Conservation (phyloP, 2,888 invertebrate genomes). For the Monopis laevigella region DNA sequence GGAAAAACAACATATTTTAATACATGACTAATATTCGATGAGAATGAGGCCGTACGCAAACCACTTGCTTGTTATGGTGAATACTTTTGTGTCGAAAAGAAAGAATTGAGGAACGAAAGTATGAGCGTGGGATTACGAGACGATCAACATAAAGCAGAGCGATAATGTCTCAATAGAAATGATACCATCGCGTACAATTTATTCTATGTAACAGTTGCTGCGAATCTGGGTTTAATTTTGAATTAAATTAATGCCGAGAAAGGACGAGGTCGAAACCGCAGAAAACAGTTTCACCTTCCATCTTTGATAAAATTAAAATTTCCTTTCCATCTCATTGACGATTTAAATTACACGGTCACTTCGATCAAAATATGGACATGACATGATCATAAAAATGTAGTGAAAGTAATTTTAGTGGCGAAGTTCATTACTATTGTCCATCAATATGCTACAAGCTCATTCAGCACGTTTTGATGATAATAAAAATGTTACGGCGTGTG, state of each 20-base stretch:
- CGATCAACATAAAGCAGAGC: conserved; percentile 29
- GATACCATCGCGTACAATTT: conserved; percentile 23
- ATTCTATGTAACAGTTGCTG: neutral
- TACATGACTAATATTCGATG: neutral
- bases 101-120: conserved; percentile 34
- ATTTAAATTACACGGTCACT: conserved; percentile 2
- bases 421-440: conserved; percentile 17
- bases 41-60: conserved; percentile 22
- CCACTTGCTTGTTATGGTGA: conserved; percentile 37
- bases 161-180: conserved; percentile 22
- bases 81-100: conserved; percentile 24
- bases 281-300: neutral
- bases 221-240: neutral
- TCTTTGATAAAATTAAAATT: neutral
- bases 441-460: conserved; percentile 15
- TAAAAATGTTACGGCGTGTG: neutral
- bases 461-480: conserved; percentile 11
- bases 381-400: conserved; percentile 22
- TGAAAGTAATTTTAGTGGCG: conserved; percentile 42
- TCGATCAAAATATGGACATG: too few species aligned
- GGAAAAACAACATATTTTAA: neutral
- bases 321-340: conserved; percentile 4
- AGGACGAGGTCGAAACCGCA: neutral
- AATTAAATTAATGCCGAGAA: neutral
- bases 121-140: conserved; percentile 42